phyloP scores from a whole-genome alignment of 2,113 vertebrate genomes.

The Asarcornis scutulata region DNA sequence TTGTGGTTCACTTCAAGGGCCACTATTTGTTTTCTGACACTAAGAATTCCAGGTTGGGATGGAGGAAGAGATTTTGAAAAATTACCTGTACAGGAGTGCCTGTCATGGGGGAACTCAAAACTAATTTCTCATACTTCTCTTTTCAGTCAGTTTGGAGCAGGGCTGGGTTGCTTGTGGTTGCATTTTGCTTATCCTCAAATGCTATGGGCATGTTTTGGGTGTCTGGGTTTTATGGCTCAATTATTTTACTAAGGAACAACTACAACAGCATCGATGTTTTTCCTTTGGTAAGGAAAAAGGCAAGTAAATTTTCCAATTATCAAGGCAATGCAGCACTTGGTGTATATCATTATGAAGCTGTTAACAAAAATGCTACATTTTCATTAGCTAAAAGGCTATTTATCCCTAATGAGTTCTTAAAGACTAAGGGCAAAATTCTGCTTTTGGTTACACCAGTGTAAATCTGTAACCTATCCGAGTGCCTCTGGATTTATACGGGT shows the following conservation, averaged over 20 bases:
- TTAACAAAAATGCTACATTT: constrained; percentile 48
- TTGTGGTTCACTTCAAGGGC: not conserved
- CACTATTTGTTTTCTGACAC: not conserved
- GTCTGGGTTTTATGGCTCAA: constrained; percentile 37
- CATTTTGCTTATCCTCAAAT: constrained; percentile 27
- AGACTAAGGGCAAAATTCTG: constrained; percentile 34
- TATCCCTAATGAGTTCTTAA: constrained; percentile 59
- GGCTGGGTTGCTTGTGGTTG: not conserved
- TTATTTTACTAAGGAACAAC: constrained; percentile 36
- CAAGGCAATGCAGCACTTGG: constrained; percentile 33
- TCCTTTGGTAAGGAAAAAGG: constrained; percentile 11
- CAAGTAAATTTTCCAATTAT: constrained; percentile 64
- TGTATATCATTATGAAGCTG: constrained; percentile 47
- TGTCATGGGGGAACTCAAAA: not conserved
- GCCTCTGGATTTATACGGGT: not conserved
- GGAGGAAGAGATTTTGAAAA: not conserved
- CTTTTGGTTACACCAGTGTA: constrained; percentile 32
- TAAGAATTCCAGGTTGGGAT: not conserved
- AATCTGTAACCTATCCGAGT: constrained; percentile 6
- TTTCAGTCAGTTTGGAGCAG: not conserved
- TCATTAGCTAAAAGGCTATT: constrained; percentile 67
- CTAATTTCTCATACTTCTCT: not conserved
- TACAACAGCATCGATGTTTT: not conserved
- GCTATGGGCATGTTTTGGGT: not conserved
- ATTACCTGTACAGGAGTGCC: accelerated